Evolutionary conservation across 1,140 invertebrate species (phyloP).

Genomic region (Drosophila leontia): DNA sequence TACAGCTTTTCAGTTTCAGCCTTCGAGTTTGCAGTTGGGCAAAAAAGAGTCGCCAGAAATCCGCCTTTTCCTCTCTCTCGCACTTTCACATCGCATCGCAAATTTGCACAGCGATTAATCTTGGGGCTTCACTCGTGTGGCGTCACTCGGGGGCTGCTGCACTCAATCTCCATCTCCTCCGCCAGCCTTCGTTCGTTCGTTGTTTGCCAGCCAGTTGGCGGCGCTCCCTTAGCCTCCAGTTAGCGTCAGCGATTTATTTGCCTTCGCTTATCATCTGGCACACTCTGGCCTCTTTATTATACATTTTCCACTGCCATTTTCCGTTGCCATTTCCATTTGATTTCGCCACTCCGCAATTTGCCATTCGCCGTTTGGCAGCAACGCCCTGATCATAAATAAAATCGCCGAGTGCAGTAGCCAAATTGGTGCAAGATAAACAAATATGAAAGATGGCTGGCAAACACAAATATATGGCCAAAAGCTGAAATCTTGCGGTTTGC

Average conservation of each 20-base stretch:
- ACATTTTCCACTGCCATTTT: slow-evolving; percentile 27
- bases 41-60: slow-evolving; percentile 41
- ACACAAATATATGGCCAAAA: slow-evolving; percentile 33
- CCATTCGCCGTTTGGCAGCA: slow-evolving; percentile 58
- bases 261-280: slow-evolving; percentile 66
- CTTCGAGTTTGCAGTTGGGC: slow-evolving; percentile 1
- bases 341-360: slow-evolving; percentile 43
- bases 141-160: slow-evolving; percentile 58
- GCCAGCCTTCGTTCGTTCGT: slow-evolving; percentile 37
- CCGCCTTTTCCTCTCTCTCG: slow-evolving; percentile 24
- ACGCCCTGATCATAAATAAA: slow-evolving; percentile 69
- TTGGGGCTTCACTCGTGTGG: slow-evolving; percentile 51
- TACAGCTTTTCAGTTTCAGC: slow-evolving; percentile 10
- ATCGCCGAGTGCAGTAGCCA: slow-evolving; percentile 52
- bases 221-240: slow-evolving; percentile 18
- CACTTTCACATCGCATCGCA: slow-evolving; percentile 74
- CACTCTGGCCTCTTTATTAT: slow-evolving; percentile 48
- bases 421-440: slow-evolving; percentile 63
- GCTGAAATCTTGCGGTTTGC: slow-evolving; percentile 8
- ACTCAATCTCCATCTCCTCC: slow-evolving; percentile 62
- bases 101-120: slow-evolving; percentile 74
- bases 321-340: slow-evolving; percentile 28
- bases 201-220: slow-evolving; percentile 30
- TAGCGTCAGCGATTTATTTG: slow-evolving; percentile 57
- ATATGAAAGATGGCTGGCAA: slow-evolving; percentile 56